These are phyloP conservation scores for Tachystola acroxantha DNA, from an alignment of 2,888 invertebrate species.

Conservation along the genomic window DNA sequence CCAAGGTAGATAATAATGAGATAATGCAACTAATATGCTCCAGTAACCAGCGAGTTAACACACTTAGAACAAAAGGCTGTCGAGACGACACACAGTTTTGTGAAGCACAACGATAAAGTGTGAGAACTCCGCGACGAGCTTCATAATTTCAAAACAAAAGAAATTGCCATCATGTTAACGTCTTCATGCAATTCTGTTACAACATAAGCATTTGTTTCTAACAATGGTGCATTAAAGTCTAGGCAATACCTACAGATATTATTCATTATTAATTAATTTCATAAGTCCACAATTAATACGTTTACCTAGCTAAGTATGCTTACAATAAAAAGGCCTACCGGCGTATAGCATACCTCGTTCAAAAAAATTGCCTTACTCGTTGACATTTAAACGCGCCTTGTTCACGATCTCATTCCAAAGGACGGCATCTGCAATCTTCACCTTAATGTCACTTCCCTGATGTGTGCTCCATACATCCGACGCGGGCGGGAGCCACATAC, in stretches of 20 bases:
- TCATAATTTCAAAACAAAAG: conserved; percentile 22
- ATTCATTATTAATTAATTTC: too few relatives aligned
- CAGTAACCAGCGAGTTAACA: conserved; percentile 1
- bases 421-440: conserved; percentile 44
- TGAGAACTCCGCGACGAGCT: neutral
- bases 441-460: conserved; percentile 61
- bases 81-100: conserved; percentile 1
- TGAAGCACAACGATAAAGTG: neutral
- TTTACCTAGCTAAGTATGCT: too few relatives aligned
- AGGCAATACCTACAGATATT: too few relatives aligned
- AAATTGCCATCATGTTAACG: conserved; percentile 15
- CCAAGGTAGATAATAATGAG: neutral
- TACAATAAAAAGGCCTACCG: too few relatives aligned
- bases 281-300: too few relatives aligned
- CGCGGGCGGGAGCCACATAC: conserved; percentile 33
- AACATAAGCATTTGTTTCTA: neutral
- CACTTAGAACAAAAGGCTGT: conserved; percentile 15
- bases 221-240: neutral
- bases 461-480: conserved; percentile 45
- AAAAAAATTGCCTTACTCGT: conserved; percentile 21
- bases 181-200: conserved; percentile 1
- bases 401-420: conserved; percentile 29
- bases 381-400: conserved; percentile 58
- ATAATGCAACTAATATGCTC: neutral
- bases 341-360: too few relatives aligned